Evolutionary conservation across 2,888 invertebrate genomes (phyloP), one percentile per base, ranked within the genome.

Genomic region (Venusia cambrica): DNA sequence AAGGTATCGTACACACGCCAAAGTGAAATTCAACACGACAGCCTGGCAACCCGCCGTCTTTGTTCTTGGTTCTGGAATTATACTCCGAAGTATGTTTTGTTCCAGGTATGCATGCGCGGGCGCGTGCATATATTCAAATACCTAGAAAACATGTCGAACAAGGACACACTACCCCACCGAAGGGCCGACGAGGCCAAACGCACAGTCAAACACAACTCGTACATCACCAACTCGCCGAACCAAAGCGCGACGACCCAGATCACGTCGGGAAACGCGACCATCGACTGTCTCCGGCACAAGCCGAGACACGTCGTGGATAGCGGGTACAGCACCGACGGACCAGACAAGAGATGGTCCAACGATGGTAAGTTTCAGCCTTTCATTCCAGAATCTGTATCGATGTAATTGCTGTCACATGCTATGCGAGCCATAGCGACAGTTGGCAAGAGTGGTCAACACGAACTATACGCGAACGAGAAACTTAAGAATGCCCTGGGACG

Each of bases 61-160:
- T n/a, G n/a, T n/a, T n/a, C n/a, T n/a, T n/a, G n/a, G n/a, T n/a
- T n/a, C n/a, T n/a, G n/a, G n/a, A n/a, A n/a, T n/a, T n/a, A n/a
- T n/a, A n/a, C n/a, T n/a, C n/a, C n/a, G n/a, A n/a, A n/a, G n/a
- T n/a, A n/a, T n/a, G n/a, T 11, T 6, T 9, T 21, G 30, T 67
- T 87, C 3, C 77, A 96, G 95, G 88, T 96, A 54, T 97, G 97
- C 85, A 93, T 93, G 81, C 92, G 97, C 73, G 97, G 98, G 56
- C 91, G 96, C 66, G 95, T 96, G 66, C 97, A 98, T 79, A 95
- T 98, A 60, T 97, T 97, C 89, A 97, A 97, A 77, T 97, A 94
- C 84, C 89, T 98, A 54, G 97, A 97, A 74, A 93, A 93, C 64
- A 94, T 96, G 85, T 95, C 96, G 25, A 91, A 91, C 64, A 94